phyloP scores from a whole-genome alignment of 2,888 invertebrate genomes.

The Danaus chrysippus region DNA sequence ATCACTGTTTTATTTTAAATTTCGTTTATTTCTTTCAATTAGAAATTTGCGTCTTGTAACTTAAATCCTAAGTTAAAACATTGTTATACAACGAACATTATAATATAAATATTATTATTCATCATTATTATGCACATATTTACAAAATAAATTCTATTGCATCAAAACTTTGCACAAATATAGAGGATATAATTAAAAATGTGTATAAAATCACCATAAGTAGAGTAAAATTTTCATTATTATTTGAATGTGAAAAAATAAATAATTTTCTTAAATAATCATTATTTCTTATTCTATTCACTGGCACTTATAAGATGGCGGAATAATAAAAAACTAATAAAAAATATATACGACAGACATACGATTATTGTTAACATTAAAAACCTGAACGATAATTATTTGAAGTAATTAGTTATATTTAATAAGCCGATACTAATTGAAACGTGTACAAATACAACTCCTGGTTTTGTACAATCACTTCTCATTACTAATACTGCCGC shows the following conservation, averaged over 20 bases:
- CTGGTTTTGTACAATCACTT: slow-evolving; percentile 53
- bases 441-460: slow-evolving; percentile 13
- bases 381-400: neutral
- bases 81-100: slow-evolving; percentile 38
- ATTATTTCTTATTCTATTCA: slow-evolving; percentile 43
- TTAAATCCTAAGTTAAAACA: slow-evolving; percentile 48
- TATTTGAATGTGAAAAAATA: slow-evolving; percentile 43
- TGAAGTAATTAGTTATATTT: slow-evolving; percentile 10
- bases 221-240: slow-evolving; percentile 33
- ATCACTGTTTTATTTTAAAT: slow-evolving; percentile 43
- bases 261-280: slow-evolving; percentile 45
- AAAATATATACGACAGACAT: slow-evolving; percentile 19
- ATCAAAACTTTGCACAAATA: slow-evolving; percentile 34
- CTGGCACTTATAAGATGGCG: slow-evolving; percentile 51
- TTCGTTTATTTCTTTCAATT: slow-evolving; percentile 53
- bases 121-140: slow-evolving; percentile 73
- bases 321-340: slow-evolving; percentile 28
- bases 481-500: slow-evolving; percentile 72
- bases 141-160: slow-evolving; percentile 65
- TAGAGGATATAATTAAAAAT: slow-evolving; percentile 30
- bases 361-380: neutral
- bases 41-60: slow-evolving; percentile 43
- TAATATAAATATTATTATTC: slow-evolving; percentile 53
- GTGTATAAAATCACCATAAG: slow-evolving; percentile 38
- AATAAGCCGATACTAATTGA: slow-evolving; percentile 12